phyloP scores from a whole-genome alignment of 2,797 vertebrate species.

The Amblyraja radiata region DNA sequence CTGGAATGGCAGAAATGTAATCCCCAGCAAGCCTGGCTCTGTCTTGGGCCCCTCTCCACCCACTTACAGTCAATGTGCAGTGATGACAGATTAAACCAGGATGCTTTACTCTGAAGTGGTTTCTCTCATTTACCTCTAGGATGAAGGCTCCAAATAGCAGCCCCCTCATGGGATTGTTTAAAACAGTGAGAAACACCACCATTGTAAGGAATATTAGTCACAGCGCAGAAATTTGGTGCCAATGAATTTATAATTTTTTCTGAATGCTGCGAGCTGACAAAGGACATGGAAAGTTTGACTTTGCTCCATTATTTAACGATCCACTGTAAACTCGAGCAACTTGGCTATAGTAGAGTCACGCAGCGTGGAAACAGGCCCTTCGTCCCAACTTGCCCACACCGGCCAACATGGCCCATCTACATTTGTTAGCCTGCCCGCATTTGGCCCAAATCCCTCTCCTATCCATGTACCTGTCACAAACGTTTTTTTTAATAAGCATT shows the following conservation, averaged over 20 bases:
- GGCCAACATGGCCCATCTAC: too few species aligned
- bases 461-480: too few species aligned
- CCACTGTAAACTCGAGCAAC: not conserved
- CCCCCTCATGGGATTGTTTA: not conserved
- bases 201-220: not conserved
- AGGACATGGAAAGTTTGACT: not conserved
- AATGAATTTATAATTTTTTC: not conserved
- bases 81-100: constrained; percentile 35
- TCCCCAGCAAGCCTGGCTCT: constrained; percentile 28
- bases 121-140: not conserved
- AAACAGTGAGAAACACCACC: not conserved
- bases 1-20: constrained; percentile 34
- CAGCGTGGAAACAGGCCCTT: too few species aligned
- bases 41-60: not conserved
- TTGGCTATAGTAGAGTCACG: not conserved
- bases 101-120: constrained; percentile 35
- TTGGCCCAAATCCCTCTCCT: too few species aligned
- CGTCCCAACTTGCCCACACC: too few species aligned
- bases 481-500: too few species aligned
- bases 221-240: not conserved
- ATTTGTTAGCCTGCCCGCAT: too few species aligned
- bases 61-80: constrained; percentile 31
- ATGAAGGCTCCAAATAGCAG: not conserved
- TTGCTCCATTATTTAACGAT: not conserved
- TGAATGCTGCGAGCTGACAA: not conserved